Percentiles rank a stretch among this genome's conserved stretches.
Conservation (phyloP, 2,797 vertebrate species). For the Anguilla megastoma region DNA sequence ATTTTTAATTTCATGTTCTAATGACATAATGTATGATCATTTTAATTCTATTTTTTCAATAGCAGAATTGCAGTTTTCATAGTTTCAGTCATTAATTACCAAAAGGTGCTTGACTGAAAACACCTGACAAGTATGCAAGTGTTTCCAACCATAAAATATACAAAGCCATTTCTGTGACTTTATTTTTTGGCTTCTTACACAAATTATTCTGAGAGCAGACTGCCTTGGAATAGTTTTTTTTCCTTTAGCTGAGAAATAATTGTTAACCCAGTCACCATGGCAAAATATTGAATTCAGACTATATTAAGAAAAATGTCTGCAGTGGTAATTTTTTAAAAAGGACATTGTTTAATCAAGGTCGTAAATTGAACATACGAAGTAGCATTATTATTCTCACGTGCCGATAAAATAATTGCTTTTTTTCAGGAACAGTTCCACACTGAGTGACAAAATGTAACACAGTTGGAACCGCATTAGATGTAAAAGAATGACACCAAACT, state of each 20-base stretch:
- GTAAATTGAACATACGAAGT: slow-evolving; percentile 13
- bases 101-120: not conserved
- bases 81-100: not conserved
- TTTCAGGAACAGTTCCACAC: not conserved
- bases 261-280: not conserved
- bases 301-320: not conserved
- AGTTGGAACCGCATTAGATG: not conserved
- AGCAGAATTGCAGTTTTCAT: not conserved
- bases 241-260: not conserved
- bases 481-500: not conserved
- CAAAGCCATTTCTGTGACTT: too few relatives aligned
- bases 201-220: not conserved
- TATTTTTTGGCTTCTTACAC: not conserved
- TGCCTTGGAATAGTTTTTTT: not conserved
- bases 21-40: too few relatives aligned
- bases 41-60: too few relatives aligned
- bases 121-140: too few relatives aligned
- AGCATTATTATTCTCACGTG: not conserved
- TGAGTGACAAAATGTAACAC: not conserved
- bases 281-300: not conserved
- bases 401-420: not conserved
- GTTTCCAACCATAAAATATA: too few relatives aligned
- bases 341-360: slow-evolving; percentile 8
- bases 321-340: not conserved
- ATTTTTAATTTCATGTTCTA: too few relatives aligned